Evolutionary conservation across 2,797 vertebrate genomes (phyloP).

Genomic region (Pteronotus mesoamericanus): DNA sequence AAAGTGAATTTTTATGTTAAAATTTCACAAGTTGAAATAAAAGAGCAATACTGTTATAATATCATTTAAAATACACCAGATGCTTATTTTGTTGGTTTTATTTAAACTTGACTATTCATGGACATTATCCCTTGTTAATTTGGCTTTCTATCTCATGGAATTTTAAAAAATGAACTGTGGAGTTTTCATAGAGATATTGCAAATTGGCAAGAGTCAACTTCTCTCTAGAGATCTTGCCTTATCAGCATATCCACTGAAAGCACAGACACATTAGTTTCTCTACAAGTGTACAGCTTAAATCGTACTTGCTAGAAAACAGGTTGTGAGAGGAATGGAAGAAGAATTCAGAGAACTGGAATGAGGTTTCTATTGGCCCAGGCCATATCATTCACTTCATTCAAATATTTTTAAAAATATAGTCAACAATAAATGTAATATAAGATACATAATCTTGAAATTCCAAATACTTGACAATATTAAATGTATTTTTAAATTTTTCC

Average conservation of each 20-base stretch:
- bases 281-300: not conserved
- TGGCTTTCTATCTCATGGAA: not conserved
- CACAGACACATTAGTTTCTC: not conserved
- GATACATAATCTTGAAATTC: not conserved
- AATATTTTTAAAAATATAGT: not conserved
- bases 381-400: not conserved
- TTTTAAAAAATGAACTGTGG: not conserved
- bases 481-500: not conserved
- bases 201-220: not conserved
- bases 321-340: not conserved
- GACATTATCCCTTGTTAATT: not conserved
- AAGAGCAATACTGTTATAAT: not conserved
- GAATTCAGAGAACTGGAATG: not conserved
- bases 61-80: not conserved
- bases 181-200: not conserved
- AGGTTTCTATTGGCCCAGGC: not conserved
- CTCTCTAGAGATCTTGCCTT: not conserved
- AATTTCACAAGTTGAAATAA: not conserved
- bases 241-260: not conserved
- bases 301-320: not conserved
- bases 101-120: not conserved
- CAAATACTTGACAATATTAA: not conserved
- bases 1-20: not conserved
- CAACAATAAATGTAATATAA: not conserved
- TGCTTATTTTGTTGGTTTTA: slow-evolving; percentile 14